Conservation (phyloP, 2,888 invertebrate species). For the Cyclophora albipunctata region DNA sequence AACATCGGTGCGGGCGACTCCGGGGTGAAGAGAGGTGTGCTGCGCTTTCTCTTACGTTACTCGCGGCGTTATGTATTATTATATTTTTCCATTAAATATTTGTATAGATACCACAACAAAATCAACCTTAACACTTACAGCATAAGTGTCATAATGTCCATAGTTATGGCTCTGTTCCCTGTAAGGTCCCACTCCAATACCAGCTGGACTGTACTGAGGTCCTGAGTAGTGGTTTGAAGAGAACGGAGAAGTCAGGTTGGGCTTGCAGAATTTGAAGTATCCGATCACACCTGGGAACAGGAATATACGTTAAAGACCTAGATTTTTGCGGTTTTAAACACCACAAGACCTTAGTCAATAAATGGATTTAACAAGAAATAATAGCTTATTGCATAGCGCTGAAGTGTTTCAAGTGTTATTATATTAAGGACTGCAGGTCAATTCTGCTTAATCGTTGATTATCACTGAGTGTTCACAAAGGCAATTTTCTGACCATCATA, state of each 20-base stretch:
- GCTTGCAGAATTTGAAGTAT: conserved; percentile 89
- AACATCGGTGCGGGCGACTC: too few relatives aligned
- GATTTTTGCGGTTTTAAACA: neutral
- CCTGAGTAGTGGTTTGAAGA: conserved; percentile 65
- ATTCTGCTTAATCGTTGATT: too few relatives aligned
- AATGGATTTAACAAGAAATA: too few relatives aligned
- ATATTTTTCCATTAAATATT: neutral
- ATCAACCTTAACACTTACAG: conserved; percentile 35
- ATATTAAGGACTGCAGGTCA: too few relatives aligned
- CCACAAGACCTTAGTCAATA: too few relatives aligned
- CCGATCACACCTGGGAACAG: conserved; percentile 80
- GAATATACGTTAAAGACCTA: neutral
- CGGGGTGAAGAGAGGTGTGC: too few relatives aligned
- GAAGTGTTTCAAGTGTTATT: too few relatives aligned
- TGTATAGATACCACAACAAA: neutral
- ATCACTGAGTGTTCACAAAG: too few relatives aligned
- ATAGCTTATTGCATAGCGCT: too few relatives aligned
- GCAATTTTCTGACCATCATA: too few relatives aligned
- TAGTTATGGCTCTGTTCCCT: conserved; percentile 57
- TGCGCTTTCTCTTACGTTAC: too few relatives aligned
- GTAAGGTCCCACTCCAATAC: conserved; percentile 81
- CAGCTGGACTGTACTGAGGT: conserved; percentile 83
- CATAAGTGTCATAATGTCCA: conserved; percentile 63
- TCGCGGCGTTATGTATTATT: too few relatives aligned
- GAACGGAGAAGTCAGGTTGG: conserved; percentile 76